A percentile compares a stretch with the other conserved stretches of the same genome.
Evolutionary conservation across 2,113 vertebrate genomes (phyloP).

Genomic region (Aspiorhynchus laticeps): DNA sequence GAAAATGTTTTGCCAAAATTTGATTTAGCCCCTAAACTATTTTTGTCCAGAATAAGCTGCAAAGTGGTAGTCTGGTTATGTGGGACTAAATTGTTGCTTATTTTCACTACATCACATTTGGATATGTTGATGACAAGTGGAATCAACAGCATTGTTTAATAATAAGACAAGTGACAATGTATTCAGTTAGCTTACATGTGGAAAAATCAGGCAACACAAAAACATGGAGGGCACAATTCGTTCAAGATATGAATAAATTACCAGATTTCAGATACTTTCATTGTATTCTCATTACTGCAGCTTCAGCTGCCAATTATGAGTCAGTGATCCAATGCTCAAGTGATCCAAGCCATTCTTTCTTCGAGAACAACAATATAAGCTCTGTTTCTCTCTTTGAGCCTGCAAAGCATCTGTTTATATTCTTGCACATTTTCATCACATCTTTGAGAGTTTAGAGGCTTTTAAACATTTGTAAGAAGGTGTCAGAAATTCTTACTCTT

Average conservation of each 20-base stretch:
- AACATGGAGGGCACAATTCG: not conserved
- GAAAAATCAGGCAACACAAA: not conserved
- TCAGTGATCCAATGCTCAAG: not conserved
- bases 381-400: not conserved
- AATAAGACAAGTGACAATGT: not conserved
- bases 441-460: not conserved
- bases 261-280: not conserved
- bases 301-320: constrained; percentile 10
- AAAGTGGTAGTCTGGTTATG: constrained; percentile 53
- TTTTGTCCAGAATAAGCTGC: not conserved
- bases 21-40: not conserved
- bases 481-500: not conserved
- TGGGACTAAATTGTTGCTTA: constrained; percentile 31
- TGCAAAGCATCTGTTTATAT: constrained; percentile 9
- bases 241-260: not conserved
- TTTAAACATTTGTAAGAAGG: not conserved
- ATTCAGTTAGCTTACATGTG: not conserved
- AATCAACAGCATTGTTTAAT: not conserved
- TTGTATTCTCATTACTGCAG: constrained; percentile 20
- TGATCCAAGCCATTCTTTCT: not conserved
- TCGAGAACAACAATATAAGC: not conserved
- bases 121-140: constrained; percentile 12
- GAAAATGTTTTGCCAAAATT: not conserved
- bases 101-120: constrained; percentile 27
- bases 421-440: not conserved